Evolutionary conservation across 2,888 invertebrate species (phyloP), one percentile per base, ranked within the genome.

Genomic region (Brachypalpus laphriformis): DNA sequence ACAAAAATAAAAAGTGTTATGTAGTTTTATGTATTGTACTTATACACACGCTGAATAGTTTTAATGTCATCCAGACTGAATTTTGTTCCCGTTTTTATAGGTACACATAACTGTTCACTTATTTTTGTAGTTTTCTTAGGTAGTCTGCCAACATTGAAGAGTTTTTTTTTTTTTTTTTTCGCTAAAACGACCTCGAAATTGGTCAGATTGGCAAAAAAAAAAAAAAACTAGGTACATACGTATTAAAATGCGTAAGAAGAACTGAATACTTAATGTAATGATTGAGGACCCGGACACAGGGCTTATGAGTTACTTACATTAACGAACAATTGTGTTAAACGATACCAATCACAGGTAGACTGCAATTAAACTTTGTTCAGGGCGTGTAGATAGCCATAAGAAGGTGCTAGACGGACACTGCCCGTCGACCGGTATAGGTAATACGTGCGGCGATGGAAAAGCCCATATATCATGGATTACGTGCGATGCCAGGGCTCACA

Each of bases 391-490:
- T 28, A 22, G 20, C 11, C 59, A 63, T 51, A 49, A n/a, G 40
- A 63, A 45, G 14, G 47, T 71, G 47, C 9, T 40, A 72, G 42
- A 61, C 72, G 45, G 54, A 72, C 57, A 61, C 78, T n/a, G n/a
- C 2, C 25, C 25, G 25, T 5, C 78, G 72, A 78, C 82, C 78
- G 77, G 82, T 82, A 25, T 25, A 82, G 34, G 75, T 57, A 37
- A 28, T 49, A 82, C 37, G 28, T 72, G 61, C 45, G 28, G 37
- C 45, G 25, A 49, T 28, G 8, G 31, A 71, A 71, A 61, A 68
- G 28, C 25, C 16, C 59, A 68, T 56, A 34, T 40, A 70, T 31
- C 6, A 42, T 51, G 18, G 59, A 28, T 37, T 66, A 66, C 14
- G 51, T 65, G 65, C 61, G 31, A 51, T 61, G 45, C 47, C 51